phyloP scores from a whole-genome alignment of 37 sponge, comb jelly and placozoan species.

The Bolinopsis microptera region DNA sequence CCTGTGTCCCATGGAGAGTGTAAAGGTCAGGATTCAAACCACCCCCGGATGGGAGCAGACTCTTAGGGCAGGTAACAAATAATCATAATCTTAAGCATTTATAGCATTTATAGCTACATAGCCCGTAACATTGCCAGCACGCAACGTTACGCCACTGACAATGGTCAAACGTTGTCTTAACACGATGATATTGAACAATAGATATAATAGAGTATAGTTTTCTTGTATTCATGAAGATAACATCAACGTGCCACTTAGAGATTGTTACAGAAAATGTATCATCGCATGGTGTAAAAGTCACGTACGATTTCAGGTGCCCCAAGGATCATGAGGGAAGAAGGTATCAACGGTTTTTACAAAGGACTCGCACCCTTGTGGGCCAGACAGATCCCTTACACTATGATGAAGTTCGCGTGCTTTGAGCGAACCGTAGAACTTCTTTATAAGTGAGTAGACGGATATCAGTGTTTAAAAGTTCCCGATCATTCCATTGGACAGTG shows the following conservation, averaged over 20 bases:
- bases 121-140: too few relatives aligned
- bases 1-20: conserved; percentile 96
- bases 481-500: neutral
- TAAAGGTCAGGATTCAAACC: conserved; percentile 97
- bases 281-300: neutral
- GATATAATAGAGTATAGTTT: too few relatives aligned
- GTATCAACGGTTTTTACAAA: conserved; percentile 93
- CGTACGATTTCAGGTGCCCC: conserved; percentile 73
- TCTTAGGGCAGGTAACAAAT: conserved; percentile 76
- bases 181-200: too few relatives aligned
- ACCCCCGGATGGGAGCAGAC: conserved; percentile 93
- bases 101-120: too few relatives aligned
- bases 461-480: neutral
- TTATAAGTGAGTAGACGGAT: conserved; percentile 72
- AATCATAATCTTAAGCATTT: too few relatives aligned
- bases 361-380: conserved; percentile 95
- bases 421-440: conserved; percentile 96
- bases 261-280: too few relatives aligned
- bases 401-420: conserved; percentile 99
- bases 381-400: conserved; percentile 99
- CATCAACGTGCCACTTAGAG: too few relatives aligned
- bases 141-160: too few relatives aligned
- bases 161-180: too few relatives aligned
- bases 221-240: too few relatives aligned
- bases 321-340: conserved; percentile 82